phyloP scores from a whole-genome alignment of 2,888 invertebrate genomes.

The Adelognathus sp. region DNA sequence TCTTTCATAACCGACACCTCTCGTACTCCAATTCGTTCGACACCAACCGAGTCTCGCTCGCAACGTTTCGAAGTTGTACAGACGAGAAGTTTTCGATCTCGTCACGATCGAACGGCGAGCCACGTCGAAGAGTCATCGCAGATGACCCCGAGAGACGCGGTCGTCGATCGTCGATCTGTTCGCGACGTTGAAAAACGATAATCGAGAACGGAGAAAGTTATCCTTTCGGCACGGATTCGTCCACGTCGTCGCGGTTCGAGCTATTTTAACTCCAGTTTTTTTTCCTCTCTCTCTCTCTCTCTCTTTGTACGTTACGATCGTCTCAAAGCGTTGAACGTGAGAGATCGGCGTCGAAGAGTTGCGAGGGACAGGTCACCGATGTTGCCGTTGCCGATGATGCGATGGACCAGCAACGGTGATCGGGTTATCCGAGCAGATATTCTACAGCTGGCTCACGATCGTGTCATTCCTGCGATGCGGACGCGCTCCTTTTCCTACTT shows the following conservation, averaged over 20 bases:
- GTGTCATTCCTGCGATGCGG: constrained; percentile 7
- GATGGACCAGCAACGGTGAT: not conserved
- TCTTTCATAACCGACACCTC: not conserved
- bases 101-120: constrained; percentile 53
- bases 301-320: constrained; percentile 37
- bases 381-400: not conserved
- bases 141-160: constrained; percentile 48
- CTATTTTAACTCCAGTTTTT: constrained; percentile 18
- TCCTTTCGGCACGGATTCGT: constrained; percentile 48
- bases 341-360: constrained; percentile 36
- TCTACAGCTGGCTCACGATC: constrained; percentile 29
- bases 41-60: not conserved
- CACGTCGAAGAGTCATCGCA: constrained; percentile 47
- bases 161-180: constrained; percentile 38
- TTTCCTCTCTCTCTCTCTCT: not conserved
- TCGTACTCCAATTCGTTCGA: not conserved
- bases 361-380: constrained; percentile 19
- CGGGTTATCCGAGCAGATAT: constrained; percentile 25
- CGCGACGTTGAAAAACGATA: constrained; percentile 33
- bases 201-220: constrained; percentile 55
- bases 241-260: constrained; percentile 4
- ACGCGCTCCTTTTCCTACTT: constrained; percentile 14
- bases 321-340: constrained; percentile 41
- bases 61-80: not conserved
- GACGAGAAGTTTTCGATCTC: constrained; percentile 40